Conservation (phyloP, 2,888 invertebrate species). For the Drosophila mimica region DNA sequence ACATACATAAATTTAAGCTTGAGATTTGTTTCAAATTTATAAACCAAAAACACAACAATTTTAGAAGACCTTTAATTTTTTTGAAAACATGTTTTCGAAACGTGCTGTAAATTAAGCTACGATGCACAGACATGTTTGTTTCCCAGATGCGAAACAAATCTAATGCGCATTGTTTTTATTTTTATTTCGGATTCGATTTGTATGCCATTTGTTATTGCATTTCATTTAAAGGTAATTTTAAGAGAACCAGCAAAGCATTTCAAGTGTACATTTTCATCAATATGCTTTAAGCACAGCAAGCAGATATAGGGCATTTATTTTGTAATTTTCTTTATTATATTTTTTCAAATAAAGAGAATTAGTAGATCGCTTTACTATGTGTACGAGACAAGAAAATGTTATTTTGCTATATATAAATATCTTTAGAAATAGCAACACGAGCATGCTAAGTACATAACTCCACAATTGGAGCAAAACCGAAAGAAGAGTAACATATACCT, state of each 20-base stretch:
- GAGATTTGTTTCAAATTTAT: conserved; percentile 61
- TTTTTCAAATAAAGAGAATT: conserved; percentile 34
- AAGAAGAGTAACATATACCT: conserved; percentile 60
- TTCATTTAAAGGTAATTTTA: conserved; percentile 51
- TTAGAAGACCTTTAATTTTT: conserved; percentile 6
- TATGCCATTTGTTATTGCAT: conserved; percentile 58
- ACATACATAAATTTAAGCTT: conserved; percentile 41
- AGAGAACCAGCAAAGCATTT: conserved; percentile 66
- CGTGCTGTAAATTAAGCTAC: conserved; percentile 49
- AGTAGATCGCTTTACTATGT: conserved; percentile 64
- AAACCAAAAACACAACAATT: conserved; percentile 31
- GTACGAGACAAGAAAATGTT: conserved; percentile 45
- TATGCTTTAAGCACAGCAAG: conserved; percentile 69
- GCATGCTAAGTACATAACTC: conserved; percentile 33
- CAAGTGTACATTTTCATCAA: conserved; percentile 70
- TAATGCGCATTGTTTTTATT: conserved; percentile 28
- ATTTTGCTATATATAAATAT: conserved; percentile 64
- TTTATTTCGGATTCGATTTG: conserved; percentile 21
- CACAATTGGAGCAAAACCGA: conserved; percentile 31
- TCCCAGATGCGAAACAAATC: conserved; percentile 46
- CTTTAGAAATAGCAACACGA: conserved; percentile 51
- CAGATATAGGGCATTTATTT: conserved; percentile 62
- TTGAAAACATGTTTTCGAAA: conserved; percentile 8
- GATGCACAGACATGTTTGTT: conserved; percentile 8
- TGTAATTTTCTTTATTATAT: conserved; percentile 41